phyloP scores from a whole-genome alignment of 2,888 invertebrate species.

The Panzeria rudis region DNA sequence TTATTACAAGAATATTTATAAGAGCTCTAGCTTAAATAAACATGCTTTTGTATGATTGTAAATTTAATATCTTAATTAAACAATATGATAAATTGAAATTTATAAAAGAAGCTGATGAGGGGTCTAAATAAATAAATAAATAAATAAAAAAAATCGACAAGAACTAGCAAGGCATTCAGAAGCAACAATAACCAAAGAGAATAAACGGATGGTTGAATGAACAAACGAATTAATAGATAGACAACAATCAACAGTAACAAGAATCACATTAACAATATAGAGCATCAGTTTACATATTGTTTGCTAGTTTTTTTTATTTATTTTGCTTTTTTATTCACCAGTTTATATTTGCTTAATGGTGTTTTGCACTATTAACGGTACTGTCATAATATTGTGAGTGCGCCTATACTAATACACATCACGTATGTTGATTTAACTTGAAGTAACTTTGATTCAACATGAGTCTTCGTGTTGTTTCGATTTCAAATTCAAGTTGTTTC shows the following conservation, averaged over 20 bases:
- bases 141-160: background rate
- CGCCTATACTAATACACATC: too few relatives aligned
- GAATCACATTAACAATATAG: conserved; percentile 19
- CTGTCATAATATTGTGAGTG: too few relatives aligned
- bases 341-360: background rate
- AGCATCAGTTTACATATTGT: conserved; percentile 39
- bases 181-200: conserved; percentile 14
- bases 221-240: conserved; percentile 9
- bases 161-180: background rate
- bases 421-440: too few relatives aligned
- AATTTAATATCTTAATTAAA: conserved; percentile 63
- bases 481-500: too few relatives aligned
- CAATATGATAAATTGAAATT: conserved; percentile 61
- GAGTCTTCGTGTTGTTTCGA: too few relatives aligned
- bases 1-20: conserved; percentile 38
- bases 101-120: conserved; percentile 29
- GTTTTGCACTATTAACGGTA: background rate
- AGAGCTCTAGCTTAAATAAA: conserved; percentile 48
- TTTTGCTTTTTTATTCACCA: conserved; percentile 3
- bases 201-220: conserved; percentile 8
- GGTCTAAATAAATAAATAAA: conserved; percentile 36
- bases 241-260: conserved; percentile 19
- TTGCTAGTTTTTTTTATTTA: conserved; percentile 5
- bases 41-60: conserved; percentile 30
- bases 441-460: too few relatives aligned